Base-by-base conservation (phyloP, 2,113 vertebrate species). In the Sander vitreus region DNA sequence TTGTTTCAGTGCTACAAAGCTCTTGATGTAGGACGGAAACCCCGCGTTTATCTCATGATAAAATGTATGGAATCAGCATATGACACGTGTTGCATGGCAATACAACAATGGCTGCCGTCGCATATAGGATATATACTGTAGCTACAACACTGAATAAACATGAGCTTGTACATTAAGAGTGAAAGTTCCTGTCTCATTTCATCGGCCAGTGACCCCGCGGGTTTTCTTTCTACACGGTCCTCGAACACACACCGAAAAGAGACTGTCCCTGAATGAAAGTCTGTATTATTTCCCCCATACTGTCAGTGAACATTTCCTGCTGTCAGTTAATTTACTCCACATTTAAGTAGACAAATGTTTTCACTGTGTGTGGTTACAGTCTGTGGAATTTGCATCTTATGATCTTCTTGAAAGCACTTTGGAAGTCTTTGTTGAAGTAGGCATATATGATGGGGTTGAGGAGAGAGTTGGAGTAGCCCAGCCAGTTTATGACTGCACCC, bases 401-500 rank as follows among this genome's bases (percentile, higher is more conserved):
- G 64, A 99, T 99, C 94, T 99, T 99, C 94, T 98, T 98, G 92
- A 99, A 99, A 57, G 98, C 97, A 93, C 93, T 99, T 96, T 99
- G 98, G 92, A 99, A 99, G 95, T 99, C 98, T 91, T 98, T 99
- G 95, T 99, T 99, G 94, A 99, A 99, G 89, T 99, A 99, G 85
- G 98, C 98, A 77, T 99, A 99, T 85, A 99, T 99, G 92, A 99
- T 95, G 14, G 98, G 98, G 85, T 99, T 99, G 63, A 99, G 96
- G 79, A 99, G 96, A 16, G 98, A 99, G 94, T 99, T 99, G 85
- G 98, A 98, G 87, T 99, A 99, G 80, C 98, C 98, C 79, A 99
- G 95, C 98, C 98, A 99, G 94, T 98, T 99, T 72, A 99, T 98
- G 63, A 99, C 96, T 53, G 96, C 96, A 15, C 94, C 95, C 80